Evolutionary conservation across 2,113 vertebrate species (phyloP).

Genomic region (Charadrius vociferus): DNA sequence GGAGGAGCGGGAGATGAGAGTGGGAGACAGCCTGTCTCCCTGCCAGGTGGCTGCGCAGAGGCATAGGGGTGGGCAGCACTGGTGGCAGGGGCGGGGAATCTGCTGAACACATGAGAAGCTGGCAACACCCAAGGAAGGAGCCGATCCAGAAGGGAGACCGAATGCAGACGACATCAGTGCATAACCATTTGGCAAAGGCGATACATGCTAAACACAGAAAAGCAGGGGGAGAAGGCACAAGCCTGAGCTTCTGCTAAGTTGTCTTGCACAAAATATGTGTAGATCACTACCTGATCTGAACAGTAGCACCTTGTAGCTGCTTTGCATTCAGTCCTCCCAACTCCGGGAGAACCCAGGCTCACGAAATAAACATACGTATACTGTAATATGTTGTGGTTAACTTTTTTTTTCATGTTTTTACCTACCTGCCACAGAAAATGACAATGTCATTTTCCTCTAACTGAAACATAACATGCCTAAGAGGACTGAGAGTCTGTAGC

Average conservation of each 20-base stretch:
- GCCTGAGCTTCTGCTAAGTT: neutral
- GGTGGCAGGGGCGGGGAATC: neutral
- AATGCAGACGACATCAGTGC: neutral
- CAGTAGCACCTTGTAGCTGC: neutral
- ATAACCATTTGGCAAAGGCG: neutral
- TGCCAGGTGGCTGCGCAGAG: neutral
- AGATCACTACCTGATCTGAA: neutral
- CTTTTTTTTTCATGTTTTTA: neutral
- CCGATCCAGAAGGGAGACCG: neutral
- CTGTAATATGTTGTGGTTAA: neutral
- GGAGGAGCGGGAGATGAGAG: neutral
- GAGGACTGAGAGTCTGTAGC: neutral
- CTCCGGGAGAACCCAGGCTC: neutral
- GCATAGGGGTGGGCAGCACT: rapidly evolving
- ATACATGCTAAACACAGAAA: neutral
- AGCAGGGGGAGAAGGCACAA: neutral
- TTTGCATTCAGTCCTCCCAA: neutral
- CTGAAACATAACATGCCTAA: neutral
- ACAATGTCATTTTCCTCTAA: neutral
- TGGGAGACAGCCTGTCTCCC: neutral
- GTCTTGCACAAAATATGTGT: neutral
- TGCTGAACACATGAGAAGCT: slow-evolving; percentile 7
- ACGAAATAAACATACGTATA: neutral
- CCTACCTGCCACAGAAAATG: neutral
- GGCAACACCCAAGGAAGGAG: neutral